Base-by-base conservation (phyloP, 1,140 invertebrate genomes). In the Drosophila pallidifrons region DNA sequence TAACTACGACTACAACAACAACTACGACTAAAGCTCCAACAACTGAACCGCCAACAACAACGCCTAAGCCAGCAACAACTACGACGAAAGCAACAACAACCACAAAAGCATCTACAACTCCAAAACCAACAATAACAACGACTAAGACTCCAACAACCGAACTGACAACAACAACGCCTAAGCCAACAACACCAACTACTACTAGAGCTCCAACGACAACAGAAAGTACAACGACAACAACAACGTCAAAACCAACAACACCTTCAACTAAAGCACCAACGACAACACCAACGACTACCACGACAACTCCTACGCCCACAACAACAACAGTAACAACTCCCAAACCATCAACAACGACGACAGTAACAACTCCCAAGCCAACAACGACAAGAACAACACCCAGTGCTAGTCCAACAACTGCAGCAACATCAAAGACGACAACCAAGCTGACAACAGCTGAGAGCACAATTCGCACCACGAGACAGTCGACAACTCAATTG, bases 1-100 rank as follows among this genome's bases (percentile, higher is more conserved):
- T 45, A 15, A 32, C 61, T 20, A 51, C 46, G 46, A 28, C 57
- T 11, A 65, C 65, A 28, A 75, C 49, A 63, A 69, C 38, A 10
- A 55, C 59, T 41, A 64, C 32, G 7, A 32, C 32, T 7, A 32
- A 8, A 32, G 3, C 5, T 7, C 5, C 32, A 32, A 32, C 32
- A 5, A 49, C 20, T 3, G 20, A 25, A 4, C 20, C 20, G 3
- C 20, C 61, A 20, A 4, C 28, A 8, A 32, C 20, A 15, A 47
- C 10, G 20, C 45, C 45, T 4, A 63, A 51, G n/a, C 52, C 63
- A 73, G 30, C 55, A n/a, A 30, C 63, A 10, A 55, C 59, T 41
- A 64, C 32, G 0, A 32, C 32, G 2, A 32, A 8, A 32, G 15
- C 28, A 13, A 20, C 20, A 15, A 47, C 10, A 13, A 64, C 58